Base-by-base conservation (phyloP, 2,888 invertebrate genomes). In the Apotomis turbidana region DNA sequence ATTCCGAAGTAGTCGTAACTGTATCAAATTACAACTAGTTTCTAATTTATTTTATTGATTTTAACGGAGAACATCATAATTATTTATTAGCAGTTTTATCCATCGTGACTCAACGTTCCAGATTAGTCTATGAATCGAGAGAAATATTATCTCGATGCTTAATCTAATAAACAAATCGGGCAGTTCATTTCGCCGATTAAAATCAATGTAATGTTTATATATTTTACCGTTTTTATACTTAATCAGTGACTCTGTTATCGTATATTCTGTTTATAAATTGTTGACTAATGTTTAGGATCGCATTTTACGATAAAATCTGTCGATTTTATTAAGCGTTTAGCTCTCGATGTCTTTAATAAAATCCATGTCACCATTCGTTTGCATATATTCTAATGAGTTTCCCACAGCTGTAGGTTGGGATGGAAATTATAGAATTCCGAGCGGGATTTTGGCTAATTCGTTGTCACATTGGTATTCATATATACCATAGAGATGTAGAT, bases 21-120 rank as follows among this genome's bases (percentile, higher is more conserved):
- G 64, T 76, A 74, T 76, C 74, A 67, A 6, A 46, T 76, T 73
- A 67, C 76, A 75, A 64, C 76, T 12, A 73, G 74, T 71, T 71
- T 71, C 59, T 73, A 75, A 75, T 74, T 73, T 71, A 74, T 73
- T 74, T 69, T 71, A 74, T 74, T 68, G 58, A 46, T 70, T 74
- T 67, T 73, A 74, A 74, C 71, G 71, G 68, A 52, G 64, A 67
- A 71, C 71, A 68, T 64, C 71, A 71, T 74, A 63, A 72, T 74
- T 72, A 74, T 74, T 72, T 72, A 75, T 70, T 68, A 58, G 60
- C 52, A 44, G 41, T 68, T 71, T 62, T 52, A 71, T 60, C n/a
- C 41, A 38, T 57, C n/a, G 70, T 74, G 74, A 74, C 67, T 74
- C 74, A 73, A 27, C 71, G 62, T 68, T 75, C 71, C 57, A 64